Conservation (phyloP, 2,888 invertebrate species). For the Dolichomitus sp. region DNA sequence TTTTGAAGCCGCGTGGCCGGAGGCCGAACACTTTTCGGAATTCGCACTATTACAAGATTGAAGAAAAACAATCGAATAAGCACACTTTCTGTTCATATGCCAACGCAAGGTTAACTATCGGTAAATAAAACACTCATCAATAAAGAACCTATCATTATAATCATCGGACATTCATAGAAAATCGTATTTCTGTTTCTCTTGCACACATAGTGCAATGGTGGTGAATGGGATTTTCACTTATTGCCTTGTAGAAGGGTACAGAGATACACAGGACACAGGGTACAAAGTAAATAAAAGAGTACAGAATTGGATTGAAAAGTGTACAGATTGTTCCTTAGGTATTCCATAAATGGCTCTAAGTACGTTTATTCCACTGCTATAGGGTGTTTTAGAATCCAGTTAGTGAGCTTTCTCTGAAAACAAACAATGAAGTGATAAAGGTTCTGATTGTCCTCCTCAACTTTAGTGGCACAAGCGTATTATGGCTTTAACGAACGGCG, state of each 20-base stretch:
- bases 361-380: no score
- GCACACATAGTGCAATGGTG: no score
- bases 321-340: no score
- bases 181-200: no score
- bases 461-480: neutral
- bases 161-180: no score
- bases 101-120: neutral
- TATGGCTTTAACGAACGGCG: neutral
- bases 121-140: neutral
- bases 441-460: neutral
- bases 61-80: neutral
- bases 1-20: neutral
- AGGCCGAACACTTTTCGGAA: neutral
- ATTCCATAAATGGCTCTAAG: no score
- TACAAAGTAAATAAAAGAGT: no score
- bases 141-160: no score
- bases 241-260: no score
- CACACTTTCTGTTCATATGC: neutral
- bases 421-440: neutral
- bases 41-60: neutral
- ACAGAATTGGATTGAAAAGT: no score
- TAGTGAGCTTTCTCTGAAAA: neutral
- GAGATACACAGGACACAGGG: no score
- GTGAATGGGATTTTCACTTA: no score
- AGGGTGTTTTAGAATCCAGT: neutral